Conservation (phyloP, 1,140 invertebrate species). For the Penaeus vannamei region DNA sequence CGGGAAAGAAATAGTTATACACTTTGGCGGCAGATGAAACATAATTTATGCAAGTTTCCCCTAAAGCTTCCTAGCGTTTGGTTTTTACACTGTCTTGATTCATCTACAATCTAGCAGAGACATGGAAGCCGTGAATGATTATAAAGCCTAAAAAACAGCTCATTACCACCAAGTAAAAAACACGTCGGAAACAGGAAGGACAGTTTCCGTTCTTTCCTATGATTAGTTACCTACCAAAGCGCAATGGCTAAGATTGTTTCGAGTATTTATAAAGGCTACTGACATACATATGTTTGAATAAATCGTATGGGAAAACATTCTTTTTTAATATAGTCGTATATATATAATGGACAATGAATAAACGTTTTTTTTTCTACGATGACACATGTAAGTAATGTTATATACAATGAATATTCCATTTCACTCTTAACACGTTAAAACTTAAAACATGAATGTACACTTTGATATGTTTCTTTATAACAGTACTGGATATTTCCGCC, state of each 20-base stretch:
- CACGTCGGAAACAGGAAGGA: neutral
- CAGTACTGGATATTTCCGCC: neutral
- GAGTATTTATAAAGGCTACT: conserved; percentile 14
- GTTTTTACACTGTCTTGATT: too few species aligned
- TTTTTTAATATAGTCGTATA: conserved; percentile 24
- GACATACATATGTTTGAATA: neutral
- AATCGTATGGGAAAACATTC: neutral
- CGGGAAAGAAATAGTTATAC: too few species aligned
- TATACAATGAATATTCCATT: conserved; percentile 2
- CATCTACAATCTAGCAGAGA: too few species aligned
- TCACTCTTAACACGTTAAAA: neutral
- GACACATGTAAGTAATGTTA: conserved; percentile 37
- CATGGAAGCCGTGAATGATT: too few species aligned
- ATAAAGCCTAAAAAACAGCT: too few species aligned
- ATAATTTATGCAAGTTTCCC: too few species aligned
- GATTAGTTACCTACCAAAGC: neutral
- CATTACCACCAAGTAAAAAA: too few species aligned
- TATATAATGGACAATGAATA: conserved; percentile 39
- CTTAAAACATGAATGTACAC: conserved; percentile 28
- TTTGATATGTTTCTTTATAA: neutral
- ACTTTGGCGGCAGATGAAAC: too few species aligned
- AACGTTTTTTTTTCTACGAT: conserved; percentile 1
- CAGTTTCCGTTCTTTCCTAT: neutral
- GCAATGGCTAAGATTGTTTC: conserved; percentile 2
- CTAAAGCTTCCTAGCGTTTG: too few species aligned